Percentiles rank a stretch among this genome's conserved stretches.
phyloP scores from a whole-genome alignment of 2,888 invertebrate genomes.

The Eueremaeus valkanovi region DNA sequence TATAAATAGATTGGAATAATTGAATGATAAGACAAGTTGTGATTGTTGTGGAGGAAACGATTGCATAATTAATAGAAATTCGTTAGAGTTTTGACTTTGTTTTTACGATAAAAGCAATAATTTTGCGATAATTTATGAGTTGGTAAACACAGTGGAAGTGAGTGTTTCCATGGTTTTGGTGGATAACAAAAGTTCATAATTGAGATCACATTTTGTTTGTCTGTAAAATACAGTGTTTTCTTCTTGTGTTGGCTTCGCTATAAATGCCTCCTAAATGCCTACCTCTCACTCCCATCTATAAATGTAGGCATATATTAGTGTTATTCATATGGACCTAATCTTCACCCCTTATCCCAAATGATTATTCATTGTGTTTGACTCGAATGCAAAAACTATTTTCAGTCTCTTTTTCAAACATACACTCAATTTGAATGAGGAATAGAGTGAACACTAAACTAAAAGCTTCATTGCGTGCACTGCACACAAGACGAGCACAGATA shows the following conservation, averaged over 20 bases:
- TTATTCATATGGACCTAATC: conserved; percentile 16
- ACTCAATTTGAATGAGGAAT: neutral
- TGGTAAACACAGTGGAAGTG: neutral
- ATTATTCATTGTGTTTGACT: conserved; percentile 3
- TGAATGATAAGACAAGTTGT: too few species aligned
- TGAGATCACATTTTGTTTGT: neutral
- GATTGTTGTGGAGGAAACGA: neutral
- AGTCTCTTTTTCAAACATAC: neutral
- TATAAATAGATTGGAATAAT: too few species aligned
- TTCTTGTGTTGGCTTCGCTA: neutral
- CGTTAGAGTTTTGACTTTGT: neutral
- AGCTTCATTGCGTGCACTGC: neutral
- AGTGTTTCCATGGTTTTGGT: conserved; percentile 13
- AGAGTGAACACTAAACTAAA: neutral
- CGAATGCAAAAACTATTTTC: neutral
- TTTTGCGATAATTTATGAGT: conserved; percentile 17
- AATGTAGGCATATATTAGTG: conserved; percentile 5
- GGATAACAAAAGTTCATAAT: conserved; percentile 32
- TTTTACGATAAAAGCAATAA: conserved; percentile 7
- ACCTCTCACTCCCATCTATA: conserved; percentile 1
- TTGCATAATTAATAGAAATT: conserved; percentile 15
- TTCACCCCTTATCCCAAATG: conserved; percentile 5
- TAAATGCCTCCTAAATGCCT: neutral
- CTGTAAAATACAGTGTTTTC: conserved; percentile 11
- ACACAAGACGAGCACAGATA: neutral